Evolutionary conservation across 1,140 invertebrate species (phyloP).

Genomic region (Contarinia nasturtii): DNA sequence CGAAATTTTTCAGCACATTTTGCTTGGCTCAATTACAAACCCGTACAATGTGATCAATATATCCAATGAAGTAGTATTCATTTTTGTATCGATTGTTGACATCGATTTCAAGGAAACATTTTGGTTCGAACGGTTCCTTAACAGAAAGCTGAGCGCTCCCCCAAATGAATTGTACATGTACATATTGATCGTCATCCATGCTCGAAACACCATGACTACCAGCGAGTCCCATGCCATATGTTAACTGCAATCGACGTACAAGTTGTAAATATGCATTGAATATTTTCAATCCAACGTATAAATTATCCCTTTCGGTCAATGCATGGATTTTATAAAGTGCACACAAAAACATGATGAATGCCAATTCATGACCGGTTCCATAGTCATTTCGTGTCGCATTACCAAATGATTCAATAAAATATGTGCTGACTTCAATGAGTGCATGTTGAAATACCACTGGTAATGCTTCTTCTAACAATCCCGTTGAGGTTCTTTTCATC

Average conservation of each 20-base stretch:
- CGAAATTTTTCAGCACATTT: background rate
- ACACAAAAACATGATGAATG: slow-evolving; percentile 90
- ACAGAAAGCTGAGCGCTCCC: slow-evolving; percentile 88
- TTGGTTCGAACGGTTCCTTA: slow-evolving; percentile 65
- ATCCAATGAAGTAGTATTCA: slow-evolving; percentile 86
- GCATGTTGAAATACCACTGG: slow-evolving; percentile 45
- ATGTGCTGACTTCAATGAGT: slow-evolving; percentile 67
- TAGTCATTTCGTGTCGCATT: slow-evolving; percentile 97
- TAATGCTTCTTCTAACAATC: slow-evolving; percentile 43
- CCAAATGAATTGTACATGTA: slow-evolving; percentile 96
- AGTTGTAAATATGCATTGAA: slow-evolving; percentile 65
- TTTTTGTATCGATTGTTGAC: slow-evolving; percentile 53
- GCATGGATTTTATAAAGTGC: slow-evolving; percentile 83
- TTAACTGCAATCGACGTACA: slow-evolving; percentile 68
- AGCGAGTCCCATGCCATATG: slow-evolving; percentile 96
- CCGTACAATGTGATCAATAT: slow-evolving; percentile 83
- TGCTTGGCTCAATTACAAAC: slow-evolving; percentile 12
- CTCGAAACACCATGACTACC: slow-evolving; percentile 99
- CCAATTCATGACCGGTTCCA: slow-evolving; percentile 96
- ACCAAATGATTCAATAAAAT: slow-evolving; percentile 85
- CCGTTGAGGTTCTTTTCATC: slow-evolving; percentile 43
- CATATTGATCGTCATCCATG: slow-evolving; percentile 95
- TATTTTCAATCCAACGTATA: slow-evolving; percentile 43
- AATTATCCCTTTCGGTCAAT: slow-evolving; percentile 53
- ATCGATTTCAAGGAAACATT: slow-evolving; percentile 64